Evolutionary conservation across 2,888 invertebrate species (phyloP).

Genomic region (Dasypolia templi): DNA sequence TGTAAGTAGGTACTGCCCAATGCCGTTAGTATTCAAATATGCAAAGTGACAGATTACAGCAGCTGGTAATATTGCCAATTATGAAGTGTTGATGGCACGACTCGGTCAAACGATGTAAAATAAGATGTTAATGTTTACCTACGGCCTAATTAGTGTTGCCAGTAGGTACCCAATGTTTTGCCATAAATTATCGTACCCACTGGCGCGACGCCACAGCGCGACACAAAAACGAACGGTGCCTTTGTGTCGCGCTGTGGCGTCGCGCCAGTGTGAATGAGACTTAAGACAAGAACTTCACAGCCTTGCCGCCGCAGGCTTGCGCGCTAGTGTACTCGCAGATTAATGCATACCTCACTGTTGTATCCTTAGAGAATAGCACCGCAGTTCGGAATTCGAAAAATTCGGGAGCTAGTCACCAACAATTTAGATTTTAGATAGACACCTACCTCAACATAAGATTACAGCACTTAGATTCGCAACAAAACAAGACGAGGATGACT

Average conservation of each 20-base stretch:
- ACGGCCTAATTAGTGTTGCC: neutral
- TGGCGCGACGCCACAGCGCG: too few relatives aligned
- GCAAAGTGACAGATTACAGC: constrained; percentile 19
- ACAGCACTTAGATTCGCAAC: constrained; percentile 35
- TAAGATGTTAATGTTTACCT: neutral
- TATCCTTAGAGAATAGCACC: too few relatives aligned
- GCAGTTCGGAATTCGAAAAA: neutral
- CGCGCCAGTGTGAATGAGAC: too few relatives aligned
- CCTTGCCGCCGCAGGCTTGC: too few relatives aligned
- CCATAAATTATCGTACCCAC: neutral
- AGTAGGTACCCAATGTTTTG: neutral
- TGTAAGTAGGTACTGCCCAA: too few relatives aligned
- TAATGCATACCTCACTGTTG: too few relatives aligned
- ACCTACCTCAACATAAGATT: constrained; percentile 34
- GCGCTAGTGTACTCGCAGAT: too few relatives aligned
- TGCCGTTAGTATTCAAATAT: constrained; percentile 5
- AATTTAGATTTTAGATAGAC: too few relatives aligned
- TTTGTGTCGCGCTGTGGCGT: too few relatives aligned
- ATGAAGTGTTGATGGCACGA: constrained; percentile 33
- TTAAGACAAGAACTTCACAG: too few relatives aligned
- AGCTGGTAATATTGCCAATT: neutral
- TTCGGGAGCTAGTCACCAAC: neutral
- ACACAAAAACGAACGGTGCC: too few relatives aligned
- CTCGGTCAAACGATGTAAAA: constrained; percentile 16
- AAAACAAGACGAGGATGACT: constrained; percentile 48